Percentiles rank a stretch among this genome's conserved stretches.
These are phyloP conservation scores for Drosophila paranaensis DNA, from an alignment of 2,888 invertebrate genomes.

Conservation along the genomic window DNA sequence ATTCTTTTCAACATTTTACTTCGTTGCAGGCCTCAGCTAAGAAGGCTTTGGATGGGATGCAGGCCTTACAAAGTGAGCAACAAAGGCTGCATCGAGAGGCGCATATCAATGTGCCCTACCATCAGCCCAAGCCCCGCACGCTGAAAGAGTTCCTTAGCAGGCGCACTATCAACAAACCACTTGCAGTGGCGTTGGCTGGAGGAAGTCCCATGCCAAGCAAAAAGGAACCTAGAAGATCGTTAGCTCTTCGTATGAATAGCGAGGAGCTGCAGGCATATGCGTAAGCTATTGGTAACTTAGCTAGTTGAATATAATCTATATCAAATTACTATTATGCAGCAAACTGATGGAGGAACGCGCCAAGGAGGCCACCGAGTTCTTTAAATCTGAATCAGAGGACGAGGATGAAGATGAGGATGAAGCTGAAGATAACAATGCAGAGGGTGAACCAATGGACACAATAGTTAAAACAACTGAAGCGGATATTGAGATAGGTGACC, in stretches of 20 bases:
- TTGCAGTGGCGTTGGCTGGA: slow-evolving; percentile 45
- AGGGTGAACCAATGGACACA: slow-evolving; percentile 25
- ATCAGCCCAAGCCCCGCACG: slow-evolving; percentile 91
- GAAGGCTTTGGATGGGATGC: slow-evolving; percentile 89
- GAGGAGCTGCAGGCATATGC: slow-evolving; percentile 88
- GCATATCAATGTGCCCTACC: slow-evolving; percentile 92
- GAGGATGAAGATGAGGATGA: slow-evolving; percentile 68
- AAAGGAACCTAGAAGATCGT: slow-evolving; percentile 57
- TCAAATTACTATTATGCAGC: slow-evolving; percentile 82
- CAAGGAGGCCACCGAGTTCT: slow-evolving; percentile 90
- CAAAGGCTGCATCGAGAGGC: slow-evolving; percentile 92
- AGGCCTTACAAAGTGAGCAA: slow-evolving; percentile 92
- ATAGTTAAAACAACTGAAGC: slow-evolving; percentile 35
- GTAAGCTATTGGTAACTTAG: slow-evolving; percentile 84
- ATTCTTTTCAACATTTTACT: slow-evolving; percentile 14
- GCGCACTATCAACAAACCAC: slow-evolving; percentile 75
- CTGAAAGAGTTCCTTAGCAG: slow-evolving; percentile 91
- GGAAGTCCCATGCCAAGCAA: slow-evolving; percentile 62
- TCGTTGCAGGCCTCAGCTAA: slow-evolving; percentile 88
- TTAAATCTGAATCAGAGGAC: slow-evolving; percentile 88
- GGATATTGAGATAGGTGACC: background rate
- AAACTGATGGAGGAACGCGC: slow-evolving; percentile 89
- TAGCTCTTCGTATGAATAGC: slow-evolving; percentile 88
- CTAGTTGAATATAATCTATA: slow-evolving; percentile 43
- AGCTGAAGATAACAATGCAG: slow-evolving; percentile 54